phyloP scores from a whole-genome alignment of 2,113 vertebrate genomes.

The Phalacrocorax pelagicus region DNA sequence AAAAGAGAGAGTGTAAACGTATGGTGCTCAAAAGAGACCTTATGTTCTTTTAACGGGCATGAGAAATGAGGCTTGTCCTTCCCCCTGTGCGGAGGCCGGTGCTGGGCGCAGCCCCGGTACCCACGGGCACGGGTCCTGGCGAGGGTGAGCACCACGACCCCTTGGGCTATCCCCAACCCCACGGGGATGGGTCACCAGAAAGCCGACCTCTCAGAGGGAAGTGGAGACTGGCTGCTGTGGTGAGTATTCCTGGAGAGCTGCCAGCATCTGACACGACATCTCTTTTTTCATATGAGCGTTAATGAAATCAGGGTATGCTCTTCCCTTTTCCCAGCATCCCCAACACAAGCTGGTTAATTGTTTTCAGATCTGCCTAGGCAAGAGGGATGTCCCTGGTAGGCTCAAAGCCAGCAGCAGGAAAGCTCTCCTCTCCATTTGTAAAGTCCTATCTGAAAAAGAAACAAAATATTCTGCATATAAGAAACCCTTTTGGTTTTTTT shows the following conservation, averaged over 20 bases:
- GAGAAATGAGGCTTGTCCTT: not conserved
- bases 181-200: not conserved
- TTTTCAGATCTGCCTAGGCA: not conserved
- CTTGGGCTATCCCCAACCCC: not conserved
- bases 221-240: not conserved
- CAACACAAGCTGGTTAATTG: accelerated
- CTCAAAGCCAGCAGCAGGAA: not conserved
- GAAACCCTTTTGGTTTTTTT: not conserved
- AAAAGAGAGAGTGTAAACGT: not conserved
- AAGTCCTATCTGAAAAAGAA: not conserved
- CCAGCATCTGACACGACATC: not conserved
- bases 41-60: not conserved
- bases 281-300: not conserved
- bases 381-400: not conserved
- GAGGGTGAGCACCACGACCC: accelerated
- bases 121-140: accelerated
- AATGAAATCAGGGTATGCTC: not conserved
- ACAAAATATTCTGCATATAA: not conserved
- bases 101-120: not conserved
- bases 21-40: not conserved
- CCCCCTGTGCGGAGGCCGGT: accelerated
- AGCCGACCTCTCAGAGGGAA: not conserved
- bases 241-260: not conserved
- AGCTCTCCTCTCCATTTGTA: not conserved
- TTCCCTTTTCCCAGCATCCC: not conserved